These are phyloP conservation scores for Liposcelis brunnea DNA, from an alignment of 2,888 invertebrate genomes.

Conservation along the genomic window DNA sequence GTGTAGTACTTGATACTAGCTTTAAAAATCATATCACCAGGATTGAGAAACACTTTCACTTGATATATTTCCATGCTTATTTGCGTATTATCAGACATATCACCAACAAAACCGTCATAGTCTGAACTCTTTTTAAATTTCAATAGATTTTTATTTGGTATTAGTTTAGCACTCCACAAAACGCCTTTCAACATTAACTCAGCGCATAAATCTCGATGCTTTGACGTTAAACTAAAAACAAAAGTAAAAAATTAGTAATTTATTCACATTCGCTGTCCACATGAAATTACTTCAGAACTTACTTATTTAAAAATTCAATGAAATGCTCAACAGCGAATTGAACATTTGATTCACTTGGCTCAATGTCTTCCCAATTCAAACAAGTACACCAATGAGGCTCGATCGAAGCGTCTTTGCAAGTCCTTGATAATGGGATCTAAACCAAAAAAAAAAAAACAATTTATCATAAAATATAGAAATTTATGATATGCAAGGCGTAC, in stretches of 20 bases:
- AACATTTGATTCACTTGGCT: conserved; percentile 30
- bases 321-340: conserved; percentile 39
- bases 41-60: conserved; percentile 52
- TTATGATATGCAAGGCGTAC: too few relatives aligned
- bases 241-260: not conserved
- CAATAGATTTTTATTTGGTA: conserved; percentile 48
- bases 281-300: conserved; percentile 10
- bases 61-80: conserved; percentile 52
- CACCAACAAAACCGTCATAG: conserved; percentile 67
- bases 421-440: conserved; percentile 53
- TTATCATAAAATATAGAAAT: too few relatives aligned
- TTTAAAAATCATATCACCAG: conserved; percentile 67
- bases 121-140: conserved; percentile 57
- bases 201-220: conserved; percentile 40
- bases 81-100: conserved; percentile 45
- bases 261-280: too few relatives aligned
- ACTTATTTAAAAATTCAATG: conserved; percentile 41
- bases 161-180: conserved; percentile 49
- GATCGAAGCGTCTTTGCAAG: conserved; percentile 74
- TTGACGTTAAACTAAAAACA: conserved; percentile 27
- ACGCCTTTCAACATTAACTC: conserved; percentile 39
- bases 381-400: conserved; percentile 96
- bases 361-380: conserved; percentile 58
- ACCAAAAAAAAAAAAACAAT: conserved; percentile 16
- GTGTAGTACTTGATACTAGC: conserved; percentile 51